Percentiles rank a stretch among this genome's conserved stretches.
phyloP scores from a whole-genome alignment of 2,888 invertebrate species.

The Tetheella fluctuosa region DNA sequence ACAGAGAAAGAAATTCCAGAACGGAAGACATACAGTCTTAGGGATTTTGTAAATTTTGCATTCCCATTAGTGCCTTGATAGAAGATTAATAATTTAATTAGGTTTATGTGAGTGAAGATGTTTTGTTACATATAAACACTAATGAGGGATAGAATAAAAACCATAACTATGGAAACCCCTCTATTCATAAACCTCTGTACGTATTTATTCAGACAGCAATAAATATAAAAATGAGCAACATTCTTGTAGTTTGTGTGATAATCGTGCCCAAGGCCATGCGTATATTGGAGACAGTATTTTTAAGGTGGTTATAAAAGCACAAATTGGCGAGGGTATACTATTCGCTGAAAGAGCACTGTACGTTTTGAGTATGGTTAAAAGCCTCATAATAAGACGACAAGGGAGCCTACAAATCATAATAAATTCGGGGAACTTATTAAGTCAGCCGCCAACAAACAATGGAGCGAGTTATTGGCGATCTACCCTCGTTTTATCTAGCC shows the following conservation, averaged over 20 bases:
- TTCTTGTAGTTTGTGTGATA: constrained; percentile 39
- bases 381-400: constrained; percentile 75
- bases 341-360: constrained; percentile 45
- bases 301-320: constrained; percentile 56
- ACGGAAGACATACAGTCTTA: too few relatives aligned
- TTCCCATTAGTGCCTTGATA: too few relatives aligned
- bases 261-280: constrained; percentile 35
- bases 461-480: constrained; percentile 81
- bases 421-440: constrained; percentile 82
- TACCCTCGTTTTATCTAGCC: constrained; percentile 76
- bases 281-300: constrained; percentile 39
- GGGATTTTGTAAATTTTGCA: too few relatives aligned
- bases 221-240: constrained; percentile 37
- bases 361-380: constrained; percentile 62
- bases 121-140: not conserved
- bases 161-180: not conserved
- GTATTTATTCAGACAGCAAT: constrained; percentile 37
- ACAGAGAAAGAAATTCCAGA: too few relatives aligned
- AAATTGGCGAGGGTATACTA: constrained; percentile 51
- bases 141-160: not conserved
- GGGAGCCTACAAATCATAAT: constrained; percentile 80
- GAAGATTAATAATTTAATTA: too few relatives aligned
- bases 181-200: constrained; percentile 39
- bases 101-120: too few relatives aligned
- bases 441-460: constrained; percentile 82